Evolutionary conservation across 1,140 invertebrate species (phyloP).

Genomic region (Zophobas atratus): DNA sequence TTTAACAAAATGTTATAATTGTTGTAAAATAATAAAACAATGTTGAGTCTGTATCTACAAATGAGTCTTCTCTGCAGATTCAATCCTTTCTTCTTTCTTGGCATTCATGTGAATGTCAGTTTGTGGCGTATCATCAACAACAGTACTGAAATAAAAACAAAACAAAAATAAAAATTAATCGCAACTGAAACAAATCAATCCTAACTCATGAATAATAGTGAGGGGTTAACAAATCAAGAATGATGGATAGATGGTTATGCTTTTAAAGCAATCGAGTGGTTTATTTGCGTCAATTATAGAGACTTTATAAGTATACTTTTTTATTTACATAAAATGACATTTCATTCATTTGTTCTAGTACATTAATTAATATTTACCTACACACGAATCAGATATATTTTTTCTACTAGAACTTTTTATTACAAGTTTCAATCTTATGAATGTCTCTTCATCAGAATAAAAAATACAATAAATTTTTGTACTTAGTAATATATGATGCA

Average conservation of each 20-base stretch:
- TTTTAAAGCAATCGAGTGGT: too few species aligned
- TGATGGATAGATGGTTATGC: background rate
- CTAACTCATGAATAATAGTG: background rate
- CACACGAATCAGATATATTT: too few species aligned
- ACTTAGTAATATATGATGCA: too few species aligned
- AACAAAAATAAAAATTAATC: slow-evolving; percentile 51
- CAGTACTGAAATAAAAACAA: slow-evolving; percentile 51
- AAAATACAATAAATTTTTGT: too few species aligned
- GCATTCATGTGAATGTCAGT: slow-evolving; percentile 8
- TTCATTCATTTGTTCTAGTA: too few species aligned
- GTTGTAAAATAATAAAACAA: slow-evolving; percentile 30
- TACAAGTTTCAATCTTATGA: too few species aligned
- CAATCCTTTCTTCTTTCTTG: slow-evolving; percentile 7
- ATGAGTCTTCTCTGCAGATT: slow-evolving; percentile 29
- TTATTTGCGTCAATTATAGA: too few species aligned
- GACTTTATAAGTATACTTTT: too few species aligned
- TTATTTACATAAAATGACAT: too few species aligned
- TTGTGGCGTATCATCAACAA: slow-evolving; percentile 7
- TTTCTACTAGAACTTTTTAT: too few species aligned
- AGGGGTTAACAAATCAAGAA: slow-evolving; percentile 39
- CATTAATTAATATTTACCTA: too few species aligned
- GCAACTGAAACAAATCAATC: slow-evolving; percentile 1
- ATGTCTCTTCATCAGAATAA: too few species aligned
- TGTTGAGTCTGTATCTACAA: slow-evolving; percentile 32
- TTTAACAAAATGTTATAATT: slow-evolving; percentile 28